A percentile compares a stretch with the other conserved stretches of the same genome.
phyloP scores from a whole-genome alignment of 64 coral and sea anemone species.

The Pachyseris speciosa region DNA sequence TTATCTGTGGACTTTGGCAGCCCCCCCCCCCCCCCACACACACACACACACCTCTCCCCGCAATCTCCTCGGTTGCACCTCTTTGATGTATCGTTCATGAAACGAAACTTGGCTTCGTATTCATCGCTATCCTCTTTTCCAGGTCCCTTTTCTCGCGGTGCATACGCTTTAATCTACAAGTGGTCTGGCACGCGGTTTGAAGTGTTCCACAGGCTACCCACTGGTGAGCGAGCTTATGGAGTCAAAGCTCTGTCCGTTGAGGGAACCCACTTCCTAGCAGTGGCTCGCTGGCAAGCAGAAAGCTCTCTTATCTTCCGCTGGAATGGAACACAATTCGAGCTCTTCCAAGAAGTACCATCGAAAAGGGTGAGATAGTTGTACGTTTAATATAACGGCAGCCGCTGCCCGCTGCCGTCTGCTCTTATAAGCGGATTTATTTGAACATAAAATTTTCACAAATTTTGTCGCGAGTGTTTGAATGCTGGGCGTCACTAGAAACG shows the following conservation, averaged over 20 bases:
- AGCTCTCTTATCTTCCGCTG: conserved; percentile 86
- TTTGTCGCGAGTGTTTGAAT: too few relatives aligned
- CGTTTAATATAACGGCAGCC: neutral
- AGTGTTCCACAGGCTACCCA: conserved; percentile 48
- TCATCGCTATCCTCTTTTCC: neutral
- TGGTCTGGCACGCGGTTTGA: conserved; percentile 87
- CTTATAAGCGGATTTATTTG: too few relatives aligned
- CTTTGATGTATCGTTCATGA: too few relatives aligned
- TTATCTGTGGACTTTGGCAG: too few relatives aligned
- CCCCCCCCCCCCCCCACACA: too few relatives aligned
- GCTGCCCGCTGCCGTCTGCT: neutral
- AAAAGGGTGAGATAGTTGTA: conserved; percentile 34
- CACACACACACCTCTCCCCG: too few relatives aligned
- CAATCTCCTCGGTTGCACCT: too few relatives aligned
- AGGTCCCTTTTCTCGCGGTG: conserved; percentile 81
- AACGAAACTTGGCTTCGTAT: neutral
- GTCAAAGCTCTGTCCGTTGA: conserved; percentile 67
- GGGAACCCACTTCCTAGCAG: conserved; percentile 55
- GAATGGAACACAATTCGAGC: conserved; percentile 81
- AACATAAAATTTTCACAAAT: too few relatives aligned
- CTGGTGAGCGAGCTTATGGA: conserved; percentile 82
- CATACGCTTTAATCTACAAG: conserved; percentile 77
- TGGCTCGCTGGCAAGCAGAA: conserved; percentile 76
- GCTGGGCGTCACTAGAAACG: too few relatives aligned
- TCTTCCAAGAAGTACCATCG: conserved; percentile 85